These are phyloP conservation scores for Siniperca obscura DNA, from an alignment of 2,797 vertebrate species.

Conservation along the genomic window DNA sequence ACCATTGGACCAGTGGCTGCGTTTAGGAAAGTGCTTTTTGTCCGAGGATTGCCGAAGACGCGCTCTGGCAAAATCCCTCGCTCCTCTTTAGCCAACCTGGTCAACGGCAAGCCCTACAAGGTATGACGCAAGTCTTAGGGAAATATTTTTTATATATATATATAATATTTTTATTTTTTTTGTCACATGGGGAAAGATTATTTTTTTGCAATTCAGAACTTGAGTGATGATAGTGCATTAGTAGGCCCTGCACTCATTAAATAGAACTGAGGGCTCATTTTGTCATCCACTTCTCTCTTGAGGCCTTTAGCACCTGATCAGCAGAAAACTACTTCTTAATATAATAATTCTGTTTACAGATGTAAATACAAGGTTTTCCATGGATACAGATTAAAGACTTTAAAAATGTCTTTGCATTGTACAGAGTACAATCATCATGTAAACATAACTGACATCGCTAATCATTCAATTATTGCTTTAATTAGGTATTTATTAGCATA, in stretches of 20 bases:
- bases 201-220: neutral
- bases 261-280: conserved; percentile 4
- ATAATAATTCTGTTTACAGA: neutral
- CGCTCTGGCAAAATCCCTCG: conserved; percentile 97
- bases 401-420: neutral
- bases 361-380: neutral
- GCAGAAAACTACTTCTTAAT: neutral
- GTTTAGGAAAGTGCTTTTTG: conserved; percentile 91
- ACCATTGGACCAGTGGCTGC: conserved; percentile 94
- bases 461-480: neutral
- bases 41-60: conserved; percentile 92
- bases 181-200: neutral
- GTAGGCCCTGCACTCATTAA: conserved; percentile 18
- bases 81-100: conserved; percentile 88
- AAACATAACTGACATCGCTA: neutral
- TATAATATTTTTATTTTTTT: too few relatives aligned
- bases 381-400: neutral
- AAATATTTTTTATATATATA: neutral
- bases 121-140: conserved; percentile 66
- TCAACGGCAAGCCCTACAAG: conserved; percentile 93
- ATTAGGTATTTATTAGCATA: neutral
- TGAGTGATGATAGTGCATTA: conserved; percentile 33
- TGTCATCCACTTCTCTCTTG: too few relatives aligned
- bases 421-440: neutral
- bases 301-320: too few relatives aligned